Percentiles rank a stretch among this genome's conserved stretches.
Conservation (phyloP, 1,140 invertebrate species). For the Drosophila paulistorum region DNA sequence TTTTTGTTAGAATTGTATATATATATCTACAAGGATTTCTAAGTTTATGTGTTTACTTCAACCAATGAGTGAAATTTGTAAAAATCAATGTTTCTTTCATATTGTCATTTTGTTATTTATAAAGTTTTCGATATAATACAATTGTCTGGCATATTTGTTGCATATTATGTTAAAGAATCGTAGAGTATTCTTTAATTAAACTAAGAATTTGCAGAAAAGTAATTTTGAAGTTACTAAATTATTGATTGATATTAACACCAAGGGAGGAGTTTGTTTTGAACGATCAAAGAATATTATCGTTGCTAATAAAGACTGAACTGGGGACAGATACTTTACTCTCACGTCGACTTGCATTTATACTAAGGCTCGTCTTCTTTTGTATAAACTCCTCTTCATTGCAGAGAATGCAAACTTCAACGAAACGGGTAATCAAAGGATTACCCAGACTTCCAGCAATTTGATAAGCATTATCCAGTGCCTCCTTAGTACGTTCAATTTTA, state of each 20-base stretch:
- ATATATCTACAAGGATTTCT: too few relatives aligned
- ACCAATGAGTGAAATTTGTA: too few relatives aligned
- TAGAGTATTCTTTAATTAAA: not conserved
- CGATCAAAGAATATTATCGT: slow-evolving; percentile 9
- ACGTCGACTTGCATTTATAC: slow-evolving; percentile 26
- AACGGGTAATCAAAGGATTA: slow-evolving; percentile 29
- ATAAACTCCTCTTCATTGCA: slow-evolving; percentile 54
- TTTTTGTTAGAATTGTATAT: too few relatives aligned
- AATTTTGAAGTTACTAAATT: not conserved
- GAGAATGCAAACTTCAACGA: slow-evolving; percentile 43
- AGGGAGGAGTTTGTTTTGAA: not conserved
- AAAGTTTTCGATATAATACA: too few relatives aligned
- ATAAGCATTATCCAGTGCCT: slow-evolving; percentile 41
- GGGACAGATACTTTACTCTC: slow-evolving; percentile 7
- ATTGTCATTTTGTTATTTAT: not conserved
- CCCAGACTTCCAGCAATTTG: slow-evolving; percentile 37
- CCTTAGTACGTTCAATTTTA: slow-evolving; percentile 60
- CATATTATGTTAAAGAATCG: too few relatives aligned
- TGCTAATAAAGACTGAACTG: slow-evolving; percentile 4
- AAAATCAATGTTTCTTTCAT: too few relatives aligned
- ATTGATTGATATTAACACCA: not conserved
- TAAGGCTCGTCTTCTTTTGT: slow-evolving; percentile 38
- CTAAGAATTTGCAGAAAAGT: not conserved
- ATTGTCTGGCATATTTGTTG: too few relatives aligned
- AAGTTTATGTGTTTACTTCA: too few relatives aligned